phyloP scores from a whole-genome alignment of 2,888 invertebrate genomes.

The Sympetrum striolatum region DNA sequence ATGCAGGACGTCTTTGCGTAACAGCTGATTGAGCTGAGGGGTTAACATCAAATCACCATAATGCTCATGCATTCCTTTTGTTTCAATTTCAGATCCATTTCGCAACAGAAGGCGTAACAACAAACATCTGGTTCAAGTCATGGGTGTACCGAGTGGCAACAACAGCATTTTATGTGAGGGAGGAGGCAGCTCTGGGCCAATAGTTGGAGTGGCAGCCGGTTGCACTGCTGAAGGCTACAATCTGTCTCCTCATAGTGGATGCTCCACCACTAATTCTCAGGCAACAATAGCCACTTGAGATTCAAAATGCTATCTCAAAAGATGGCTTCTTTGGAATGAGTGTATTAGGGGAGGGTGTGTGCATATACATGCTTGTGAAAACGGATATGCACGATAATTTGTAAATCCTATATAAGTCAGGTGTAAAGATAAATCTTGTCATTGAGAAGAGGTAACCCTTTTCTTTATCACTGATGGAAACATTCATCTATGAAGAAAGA shows the following conservation, averaged over 20 bases:
- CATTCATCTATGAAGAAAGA: too few relatives aligned
- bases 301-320: too few relatives aligned
- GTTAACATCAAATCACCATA: too few relatives aligned
- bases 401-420: too few relatives aligned
- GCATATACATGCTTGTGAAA: too few relatives aligned
- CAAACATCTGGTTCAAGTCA: constrained; percentile 45
- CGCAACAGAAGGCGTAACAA: constrained; percentile 45
- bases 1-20: too few relatives aligned
- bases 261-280: constrained; percentile 58
- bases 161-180: constrained; percentile 8
- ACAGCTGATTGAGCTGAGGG: too few relatives aligned
- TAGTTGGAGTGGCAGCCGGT: background rate
- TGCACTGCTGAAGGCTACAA: constrained; percentile 6
- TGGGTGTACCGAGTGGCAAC: constrained; percentile 25
- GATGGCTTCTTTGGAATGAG: too few relatives aligned
- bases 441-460: too few relatives aligned
- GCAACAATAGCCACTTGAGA: constrained; percentile 53
- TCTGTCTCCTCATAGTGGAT: constrained; percentile 54
- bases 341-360: background rate
- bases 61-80: background rate
- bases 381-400: too few relatives aligned
- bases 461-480: too few relatives aligned
- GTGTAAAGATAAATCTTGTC: too few relatives aligned
- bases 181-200: constrained; percentile 12
- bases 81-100: constrained; percentile 49